Base-by-base conservation (phyloP, 2,113 vertebrate genomes). In the Laterallus jamaicensis region DNA sequence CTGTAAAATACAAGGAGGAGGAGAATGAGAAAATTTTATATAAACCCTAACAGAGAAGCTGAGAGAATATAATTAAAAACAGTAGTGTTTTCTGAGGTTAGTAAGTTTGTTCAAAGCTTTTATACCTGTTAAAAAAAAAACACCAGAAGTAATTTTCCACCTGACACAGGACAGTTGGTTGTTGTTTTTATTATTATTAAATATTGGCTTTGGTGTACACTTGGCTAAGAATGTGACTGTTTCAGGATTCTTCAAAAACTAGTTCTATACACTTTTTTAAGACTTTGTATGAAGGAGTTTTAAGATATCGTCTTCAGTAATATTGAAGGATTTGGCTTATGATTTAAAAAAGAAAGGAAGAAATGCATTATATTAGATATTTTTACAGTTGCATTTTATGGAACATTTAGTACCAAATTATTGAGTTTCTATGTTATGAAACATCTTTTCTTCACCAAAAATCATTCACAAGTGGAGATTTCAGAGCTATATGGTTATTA, bases 1-100 rank as follows among this genome's bases (percentile, higher is more conserved):
- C 35, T 92, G 28, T 83, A 93, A 86, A 90, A 86, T 29, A 47
- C 22, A 81, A 90, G 85, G 88, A 71, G 92, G 82, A 88, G 56
- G 52, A 74, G 64, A 86, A 92, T 9, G 16, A 80, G 52, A 86
- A 86, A 64, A 82, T 59, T 26, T 25, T 78, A 56, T 49, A 24
- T 31, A 32, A 49, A 68, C 6, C 6, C 75, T 70, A 74, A 59
- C 25, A 82, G 82, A 62, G 52, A 93, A 75, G 7, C 59, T 82
- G 67, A 85, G 71, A 82, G 56, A 74, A 82, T 66, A 50, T 85
- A 19, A 62, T 54, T 56, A 64, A 54, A 74, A 31, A 44, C 16
- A 47, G 35, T 25, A 8, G 6, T 79, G 59, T 85, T 77, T 95
- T 87, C 39, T 86, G 59, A 86, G 44, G 37, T 84, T 66, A 77